Evolutionary conservation across 2,888 invertebrate species (phyloP).

Genomic region (Parnassius apollo): DNA sequence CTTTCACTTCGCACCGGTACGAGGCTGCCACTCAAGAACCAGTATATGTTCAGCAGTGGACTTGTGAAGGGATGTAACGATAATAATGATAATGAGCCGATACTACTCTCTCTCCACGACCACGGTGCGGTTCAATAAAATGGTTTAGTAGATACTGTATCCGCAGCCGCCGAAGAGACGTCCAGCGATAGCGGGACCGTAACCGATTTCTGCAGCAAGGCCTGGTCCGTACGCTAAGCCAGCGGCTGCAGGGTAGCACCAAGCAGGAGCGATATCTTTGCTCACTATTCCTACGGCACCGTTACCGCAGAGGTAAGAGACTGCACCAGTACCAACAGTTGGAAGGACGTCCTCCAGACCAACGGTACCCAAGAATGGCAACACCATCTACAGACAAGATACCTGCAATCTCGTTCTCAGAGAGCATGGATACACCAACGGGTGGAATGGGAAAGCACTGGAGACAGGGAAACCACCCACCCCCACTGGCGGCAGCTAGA

Average conservation of each 20-base stretch:
- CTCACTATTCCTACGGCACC: constrained; percentile 30
- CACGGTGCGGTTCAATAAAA: no score
- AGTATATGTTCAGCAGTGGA: no score
- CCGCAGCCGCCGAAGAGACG: constrained; percentile 23
- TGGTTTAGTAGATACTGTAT: constrained; percentile 6
- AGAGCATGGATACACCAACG: no score
- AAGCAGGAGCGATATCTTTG: constrained; percentile 29
- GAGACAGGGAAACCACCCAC: constrained; percentile 35
- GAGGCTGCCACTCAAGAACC: constrained; percentile 41
- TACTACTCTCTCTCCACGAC: no score
- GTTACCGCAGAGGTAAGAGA: constrained; percentile 40
- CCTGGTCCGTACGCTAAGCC: constrained; percentile 27
- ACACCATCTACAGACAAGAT: no score
- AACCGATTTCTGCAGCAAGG: constrained; percentile 25
- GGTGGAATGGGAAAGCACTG: not conserved
- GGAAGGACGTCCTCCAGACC: no score
- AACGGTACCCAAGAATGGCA: no score
- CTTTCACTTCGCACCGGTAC: constrained; percentile 2
- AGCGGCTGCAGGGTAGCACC: constrained; percentile 26
- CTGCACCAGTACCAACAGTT: constrained; percentile 40
- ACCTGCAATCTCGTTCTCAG: no score
- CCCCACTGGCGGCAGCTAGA: constrained; percentile 27
- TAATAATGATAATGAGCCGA: no score
- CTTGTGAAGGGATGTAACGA: no score
- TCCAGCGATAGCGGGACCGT: constrained; percentile 23